A percentile compares a stretch with the other conserved stretches of the same genome.
phyloP scores from a whole-genome alignment of 2,888 invertebrate genomes.

The Melipona beecheii region DNA sequence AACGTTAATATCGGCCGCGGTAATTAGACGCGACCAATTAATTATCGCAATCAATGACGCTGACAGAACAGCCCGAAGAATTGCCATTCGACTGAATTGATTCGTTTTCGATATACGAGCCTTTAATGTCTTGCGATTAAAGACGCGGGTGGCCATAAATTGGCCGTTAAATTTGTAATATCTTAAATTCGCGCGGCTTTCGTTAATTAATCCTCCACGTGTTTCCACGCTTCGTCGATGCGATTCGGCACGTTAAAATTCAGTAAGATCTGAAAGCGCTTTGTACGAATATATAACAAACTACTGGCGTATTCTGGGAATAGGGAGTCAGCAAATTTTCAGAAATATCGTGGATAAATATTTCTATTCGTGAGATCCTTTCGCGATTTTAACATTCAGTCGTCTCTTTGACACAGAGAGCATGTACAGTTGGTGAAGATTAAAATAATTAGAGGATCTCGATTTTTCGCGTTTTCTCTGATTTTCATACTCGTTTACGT shows the following conservation, averaged over 20 bases:
- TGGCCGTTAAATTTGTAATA: not conserved
- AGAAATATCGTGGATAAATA: too few species aligned
- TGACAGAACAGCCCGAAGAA: not conserved
- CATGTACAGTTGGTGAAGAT: too few species aligned
- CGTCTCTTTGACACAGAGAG: too few species aligned
- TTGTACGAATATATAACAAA: not conserved
- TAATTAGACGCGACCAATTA: constrained; percentile 41
- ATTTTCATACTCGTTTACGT: too few species aligned
- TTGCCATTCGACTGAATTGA: constrained; percentile 31
- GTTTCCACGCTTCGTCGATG: too few species aligned
- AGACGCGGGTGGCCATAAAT: constrained; percentile 1
- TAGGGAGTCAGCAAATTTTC: too few species aligned
- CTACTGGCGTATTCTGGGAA: too few species aligned
- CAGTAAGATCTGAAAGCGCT: not conserved
- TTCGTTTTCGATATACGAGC: constrained; percentile 31
- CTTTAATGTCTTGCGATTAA: constrained; percentile 23
- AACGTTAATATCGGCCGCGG: constrained; percentile 4
- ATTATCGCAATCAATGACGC: constrained; percentile 25
- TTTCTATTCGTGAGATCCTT: too few species aligned
- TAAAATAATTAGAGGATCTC: too few species aligned
- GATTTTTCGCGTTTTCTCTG: too few species aligned
- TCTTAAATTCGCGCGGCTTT: not conserved
- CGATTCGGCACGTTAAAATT: not conserved
- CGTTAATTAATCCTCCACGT: not conserved
- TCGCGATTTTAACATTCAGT: too few species aligned